Conservation (phyloP, 2,113 vertebrate genomes). For the Colossoma macropomum region DNA sequence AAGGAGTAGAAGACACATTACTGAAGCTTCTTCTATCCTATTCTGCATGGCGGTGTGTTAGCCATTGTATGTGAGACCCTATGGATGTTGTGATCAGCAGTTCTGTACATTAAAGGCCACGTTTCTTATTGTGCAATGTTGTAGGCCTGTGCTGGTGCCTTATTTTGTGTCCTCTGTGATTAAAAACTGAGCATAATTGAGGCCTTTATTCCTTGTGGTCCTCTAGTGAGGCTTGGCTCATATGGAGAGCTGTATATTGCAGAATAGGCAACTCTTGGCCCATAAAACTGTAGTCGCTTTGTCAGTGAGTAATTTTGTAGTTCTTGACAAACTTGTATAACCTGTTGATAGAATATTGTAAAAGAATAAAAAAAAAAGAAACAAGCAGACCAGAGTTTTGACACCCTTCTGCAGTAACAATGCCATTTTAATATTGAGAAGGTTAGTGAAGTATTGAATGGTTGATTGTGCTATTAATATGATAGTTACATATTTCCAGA, state of each 20-base stretch:
- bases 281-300: not conserved
- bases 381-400: not conserved
- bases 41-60: not conserved
- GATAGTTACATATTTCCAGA: not conserved
- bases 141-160: not conserved
- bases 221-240: slow-evolving; percentile 46
- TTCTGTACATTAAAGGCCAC: not conserved
- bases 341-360: not conserved
- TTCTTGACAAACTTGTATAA: not conserved
- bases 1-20: not conserved
- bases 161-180: slow-evolving; percentile 63
- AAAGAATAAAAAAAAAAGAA: not conserved
- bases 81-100: not conserved
- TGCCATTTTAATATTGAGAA: not conserved
- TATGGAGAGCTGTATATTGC: slow-evolving; percentile 44
- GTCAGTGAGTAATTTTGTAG: not conserved
- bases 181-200: slow-evolving; percentile 67
- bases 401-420: not conserved
- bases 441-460: not conserved
- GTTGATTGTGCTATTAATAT: not conserved
- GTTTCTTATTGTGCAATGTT: not conserved
- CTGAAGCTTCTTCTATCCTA: not conserved
- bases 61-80: not conserved
- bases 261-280: slow-evolving; percentile 49
- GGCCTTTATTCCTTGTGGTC: slow-evolving; percentile 71